Conservation (phyloP, 2,113 vertebrate genomes). For the Oplegnathus fasciatus region DNA sequence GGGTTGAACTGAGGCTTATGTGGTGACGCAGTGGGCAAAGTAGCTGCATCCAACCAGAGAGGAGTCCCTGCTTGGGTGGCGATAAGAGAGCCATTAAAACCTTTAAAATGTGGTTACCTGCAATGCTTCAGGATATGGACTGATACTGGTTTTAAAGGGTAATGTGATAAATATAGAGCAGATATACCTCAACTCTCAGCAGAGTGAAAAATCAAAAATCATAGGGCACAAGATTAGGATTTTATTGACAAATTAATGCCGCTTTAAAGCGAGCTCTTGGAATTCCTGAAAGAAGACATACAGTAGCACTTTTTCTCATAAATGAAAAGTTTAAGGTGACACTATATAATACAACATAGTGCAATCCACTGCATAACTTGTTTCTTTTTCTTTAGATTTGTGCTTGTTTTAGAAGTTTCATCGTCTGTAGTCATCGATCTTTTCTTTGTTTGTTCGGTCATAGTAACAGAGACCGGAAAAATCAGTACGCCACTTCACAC, state of each 20-base stretch:
- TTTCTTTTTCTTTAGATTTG: too few species aligned
- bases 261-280: background rate
- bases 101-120: background rate
- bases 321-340: background rate
- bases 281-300: background rate
- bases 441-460: too few species aligned
- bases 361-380: too few species aligned
- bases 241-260: background rate
- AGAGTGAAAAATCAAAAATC: background rate
- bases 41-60: background rate
- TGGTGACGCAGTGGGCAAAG: conserved; percentile 16
- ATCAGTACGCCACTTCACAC: too few species aligned
- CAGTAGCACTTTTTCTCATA: background rate
- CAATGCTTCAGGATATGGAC: background rate
- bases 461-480: too few species aligned
- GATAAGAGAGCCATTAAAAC: conserved; percentile 6
- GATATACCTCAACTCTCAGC: background rate
- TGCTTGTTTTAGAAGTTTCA: too few species aligned
- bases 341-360: too few species aligned
- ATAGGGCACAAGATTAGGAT: background rate
- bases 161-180: background rate
- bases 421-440: too few species aligned
- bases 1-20: background rate
- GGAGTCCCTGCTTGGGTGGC: background rate
- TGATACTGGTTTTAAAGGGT: background rate